phyloP scores from a whole-genome alignment of 2,113 vertebrate species.

The Melanerpes aurifrons region DNA sequence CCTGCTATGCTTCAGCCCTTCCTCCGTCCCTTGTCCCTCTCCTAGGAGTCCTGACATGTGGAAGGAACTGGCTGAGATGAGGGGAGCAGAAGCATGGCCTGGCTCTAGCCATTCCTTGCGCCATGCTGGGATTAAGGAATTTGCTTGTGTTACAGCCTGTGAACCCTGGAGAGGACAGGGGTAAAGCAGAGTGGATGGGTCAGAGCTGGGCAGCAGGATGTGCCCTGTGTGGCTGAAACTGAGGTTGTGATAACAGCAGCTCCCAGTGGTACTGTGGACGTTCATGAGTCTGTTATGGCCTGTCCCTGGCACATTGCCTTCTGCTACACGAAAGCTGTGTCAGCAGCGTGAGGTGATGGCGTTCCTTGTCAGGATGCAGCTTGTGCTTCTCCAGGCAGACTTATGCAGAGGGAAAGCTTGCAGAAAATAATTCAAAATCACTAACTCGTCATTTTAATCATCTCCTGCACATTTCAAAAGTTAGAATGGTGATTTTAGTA shows the following conservation, averaged over 20 bases:
- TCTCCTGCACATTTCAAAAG: slow-evolving; percentile 21
- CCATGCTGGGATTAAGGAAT: neutral
- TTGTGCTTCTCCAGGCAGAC: neutral
- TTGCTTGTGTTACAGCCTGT: neutral
- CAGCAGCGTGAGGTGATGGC: neutral
- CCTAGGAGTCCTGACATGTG: neutral
- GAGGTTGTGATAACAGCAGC: neutral
- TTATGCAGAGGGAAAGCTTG: slow-evolving; percentile 62
- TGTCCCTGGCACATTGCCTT: neutral
- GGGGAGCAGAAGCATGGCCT: neutral
- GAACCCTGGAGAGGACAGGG: neutral
- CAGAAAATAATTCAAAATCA: slow-evolving; percentile 64
- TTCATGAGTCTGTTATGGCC: neutral
- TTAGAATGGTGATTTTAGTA: slow-evolving; percentile 15
- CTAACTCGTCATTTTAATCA: slow-evolving; percentile 41
- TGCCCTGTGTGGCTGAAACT: neutral
- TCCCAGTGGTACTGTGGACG: accelerated
- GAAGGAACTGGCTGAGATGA: neutral
- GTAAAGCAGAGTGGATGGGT: neutral
- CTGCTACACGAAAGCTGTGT: neutral
- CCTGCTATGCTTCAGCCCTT: neutral
- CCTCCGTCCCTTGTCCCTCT: neutral
- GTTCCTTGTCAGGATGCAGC: slow-evolving; percentile 40
- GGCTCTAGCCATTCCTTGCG: neutral
- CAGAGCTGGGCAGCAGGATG: neutral